phyloP scores from a whole-genome alignment of 2,797 vertebrate species.

The Sebastes cheni region DNA sequence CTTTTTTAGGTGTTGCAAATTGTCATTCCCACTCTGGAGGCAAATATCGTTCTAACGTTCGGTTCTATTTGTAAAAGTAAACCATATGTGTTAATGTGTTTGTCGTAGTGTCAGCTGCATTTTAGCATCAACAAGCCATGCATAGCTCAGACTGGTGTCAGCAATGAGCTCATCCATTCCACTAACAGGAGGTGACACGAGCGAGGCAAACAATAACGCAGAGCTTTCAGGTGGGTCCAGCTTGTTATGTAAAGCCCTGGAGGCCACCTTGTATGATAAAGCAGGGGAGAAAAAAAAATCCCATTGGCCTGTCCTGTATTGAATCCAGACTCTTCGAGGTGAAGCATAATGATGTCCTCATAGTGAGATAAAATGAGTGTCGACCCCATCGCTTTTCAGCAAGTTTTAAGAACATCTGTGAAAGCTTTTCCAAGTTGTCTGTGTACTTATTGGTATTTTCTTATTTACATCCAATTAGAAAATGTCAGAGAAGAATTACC shows the following conservation, averaged over 20 bases:
- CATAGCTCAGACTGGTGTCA: slow-evolving; percentile 60
- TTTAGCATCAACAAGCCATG: slow-evolving; percentile 41
- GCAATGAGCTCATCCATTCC: slow-evolving; percentile 77
- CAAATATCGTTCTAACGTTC: neutral
- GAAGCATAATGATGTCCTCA: slow-evolving; percentile 33
- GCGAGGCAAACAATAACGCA: slow-evolving; percentile 61
- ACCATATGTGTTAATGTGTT: neutral
- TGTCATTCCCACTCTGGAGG: neutral
- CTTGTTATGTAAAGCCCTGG: slow-evolving; percentile 59
- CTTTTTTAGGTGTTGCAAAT: neutral
- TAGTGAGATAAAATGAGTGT: slow-evolving; percentile 38
- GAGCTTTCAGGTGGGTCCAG: slow-evolving; percentile 69
- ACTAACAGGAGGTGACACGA: slow-evolving; percentile 68
- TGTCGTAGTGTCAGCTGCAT: slow-evolving; percentile 42
- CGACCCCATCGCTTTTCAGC: slow-evolving; percentile 27
- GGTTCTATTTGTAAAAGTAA: slow-evolving; percentile 7
- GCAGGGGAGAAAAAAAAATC: slow-evolving; percentile 29
- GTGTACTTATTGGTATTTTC: slow-evolving; percentile 64
- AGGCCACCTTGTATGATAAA: slow-evolving; percentile 62
- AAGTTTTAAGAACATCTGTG: slow-evolving; percentile 53
- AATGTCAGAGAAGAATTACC: slow-evolving; percentile 55
- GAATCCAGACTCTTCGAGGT: slow-evolving; percentile 57
- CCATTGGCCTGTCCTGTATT: slow-evolving; percentile 37
- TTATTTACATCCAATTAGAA: slow-evolving; percentile 65
- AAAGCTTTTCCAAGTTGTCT: slow-evolving; percentile 53